Base-by-base conservation (phyloP, 2,888 invertebrate genomes). In the Rotaria magnacalcarata region DNA sequence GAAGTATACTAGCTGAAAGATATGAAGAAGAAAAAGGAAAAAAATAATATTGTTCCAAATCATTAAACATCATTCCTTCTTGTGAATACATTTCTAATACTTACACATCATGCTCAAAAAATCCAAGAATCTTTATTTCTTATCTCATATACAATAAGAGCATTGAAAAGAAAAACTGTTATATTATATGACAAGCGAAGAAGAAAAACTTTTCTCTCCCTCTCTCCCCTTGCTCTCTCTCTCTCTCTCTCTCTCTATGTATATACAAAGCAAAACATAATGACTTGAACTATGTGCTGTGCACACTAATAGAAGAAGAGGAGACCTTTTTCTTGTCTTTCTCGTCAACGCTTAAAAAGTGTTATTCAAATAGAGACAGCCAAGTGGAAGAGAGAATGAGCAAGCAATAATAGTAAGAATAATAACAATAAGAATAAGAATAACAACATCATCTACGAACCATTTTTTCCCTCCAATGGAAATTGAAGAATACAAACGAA, bases 231-330 rank as follows among this genome's bases (percentile, higher is more conserved):
- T 43, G 16, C 8, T 41, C 19, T n/a, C 60, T 21, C 54, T 54
- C 54, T 54, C 54, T 54, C 54, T 54, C 54, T 54, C 54, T 54
- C 54, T 54, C 21, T 47, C 43, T 47, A 80, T 47, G 80, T 47
- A 80, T 47, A 47, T 47, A 80, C 43, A 80, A 80, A 43, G 80
- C 80, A 47, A 80, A 80, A 80, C 80, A 80, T 80, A 80, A 80
- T 80, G 80, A 80, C 80, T 80, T 80, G 80, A 80, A 80, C 80
- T 80, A 43, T 80, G 47, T 67, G 67, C 67, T 67, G 34, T 67
- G 67, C 67, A 67, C 67, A 67, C 67, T 67, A 67, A 67, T 67
- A 67, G 67, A 16, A 67, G 67, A 34, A 67, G 67, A 67, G 34
- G 67, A 41, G 67, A 34, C 67, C 34, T 34, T 67, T 52, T 34